Percentiles rank a stretch among this genome's conserved stretches.
Evolutionary conservation across 2,797 vertebrate genomes (phyloP).

Genomic region (Australoheros facetus): DNA sequence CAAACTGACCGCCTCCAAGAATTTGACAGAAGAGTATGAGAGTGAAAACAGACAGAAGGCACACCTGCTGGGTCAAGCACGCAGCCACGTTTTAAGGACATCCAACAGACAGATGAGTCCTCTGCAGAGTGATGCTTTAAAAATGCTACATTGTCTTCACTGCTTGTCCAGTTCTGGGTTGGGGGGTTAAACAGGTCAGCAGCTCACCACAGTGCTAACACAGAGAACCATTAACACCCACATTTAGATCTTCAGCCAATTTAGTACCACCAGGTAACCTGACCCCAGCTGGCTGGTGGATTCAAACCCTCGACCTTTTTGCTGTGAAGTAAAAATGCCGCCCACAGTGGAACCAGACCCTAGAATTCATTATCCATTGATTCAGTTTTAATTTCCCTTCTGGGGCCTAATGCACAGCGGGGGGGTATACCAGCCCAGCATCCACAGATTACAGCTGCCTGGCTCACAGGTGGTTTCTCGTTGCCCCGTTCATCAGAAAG

Average conservation of each 20-base stretch:
- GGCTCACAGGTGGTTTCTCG: neutral
- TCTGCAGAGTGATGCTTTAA: neutral
- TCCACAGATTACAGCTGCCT: neutral
- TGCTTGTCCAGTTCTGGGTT: neutral
- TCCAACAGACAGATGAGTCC: neutral
- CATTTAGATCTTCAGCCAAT: neutral
- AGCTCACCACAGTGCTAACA: neutral
- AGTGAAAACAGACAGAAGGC: neutral
- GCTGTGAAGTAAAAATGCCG: neutral
- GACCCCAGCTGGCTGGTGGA: neutral
- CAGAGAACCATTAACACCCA: neutral
- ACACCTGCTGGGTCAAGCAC: too few species aligned
- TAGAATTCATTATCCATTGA: neutral
- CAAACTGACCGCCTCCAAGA: neutral
- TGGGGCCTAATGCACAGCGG: neutral
- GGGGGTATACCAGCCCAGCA: neutral
- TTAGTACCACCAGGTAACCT: neutral
- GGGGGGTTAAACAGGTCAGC: neutral
- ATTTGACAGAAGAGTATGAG: neutral
- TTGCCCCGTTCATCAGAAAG: neutral
- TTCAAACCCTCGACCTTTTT: neutral
- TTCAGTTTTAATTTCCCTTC: neutral
- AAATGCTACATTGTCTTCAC: neutral
- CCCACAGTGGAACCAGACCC: neutral
- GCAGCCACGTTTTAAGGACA: neutral